Evolutionary conservation across 2,888 invertebrate genomes (phyloP), one percentile per base, ranked within the genome.

Genomic region (Caenorhabditis afra): DNA sequence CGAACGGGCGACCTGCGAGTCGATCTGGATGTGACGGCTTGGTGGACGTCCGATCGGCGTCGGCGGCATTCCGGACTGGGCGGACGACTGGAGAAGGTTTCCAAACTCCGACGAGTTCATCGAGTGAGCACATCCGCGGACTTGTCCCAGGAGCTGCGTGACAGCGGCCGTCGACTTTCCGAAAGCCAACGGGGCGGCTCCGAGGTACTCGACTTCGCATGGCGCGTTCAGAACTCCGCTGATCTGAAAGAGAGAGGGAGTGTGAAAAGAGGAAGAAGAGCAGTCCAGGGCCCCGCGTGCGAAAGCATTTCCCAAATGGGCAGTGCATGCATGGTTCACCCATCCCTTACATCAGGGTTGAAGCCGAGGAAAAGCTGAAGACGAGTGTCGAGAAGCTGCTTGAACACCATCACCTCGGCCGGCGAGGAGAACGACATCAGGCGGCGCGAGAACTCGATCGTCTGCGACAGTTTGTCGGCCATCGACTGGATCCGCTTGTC

Each of bases 401-500:
- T 95, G 91, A 97, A 94, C 93, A 96, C 94, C 81, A 97, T 93
- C 47, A 84, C 83, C 74, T 86, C 83, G 64, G 95, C 94, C 45
- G 95, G 93, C 70, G 94, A 94, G 16, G 96, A 95, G 91, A 95
- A 94, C 91, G 96, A 95, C 81, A 95, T 94, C 80, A 97, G 92
- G 89, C 95, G 94, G 88, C 97, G 97, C 62, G 96, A 94, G 90
- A 96, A 97, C 86, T 97, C 96, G 91, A 96, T 96, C 5, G 91
- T 91, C 66, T 91, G 90, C 66, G 90, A 90, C 73, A 92, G 88
- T 91, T 95, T 95, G 88, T 96, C 96, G 74, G 96, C 94, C 82
- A 95, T 94, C 87, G 96, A 96, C 92, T 95, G 95, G 79, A 97
- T 95, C 90, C 97, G 95, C 90, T 96, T 95, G 81, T 95, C 94